A percentile compares a stretch with the other conserved stretches of the same genome.
Evolutionary conservation across 2,888 invertebrate genomes (phyloP).

Genomic region (Patella depressa): DNA sequence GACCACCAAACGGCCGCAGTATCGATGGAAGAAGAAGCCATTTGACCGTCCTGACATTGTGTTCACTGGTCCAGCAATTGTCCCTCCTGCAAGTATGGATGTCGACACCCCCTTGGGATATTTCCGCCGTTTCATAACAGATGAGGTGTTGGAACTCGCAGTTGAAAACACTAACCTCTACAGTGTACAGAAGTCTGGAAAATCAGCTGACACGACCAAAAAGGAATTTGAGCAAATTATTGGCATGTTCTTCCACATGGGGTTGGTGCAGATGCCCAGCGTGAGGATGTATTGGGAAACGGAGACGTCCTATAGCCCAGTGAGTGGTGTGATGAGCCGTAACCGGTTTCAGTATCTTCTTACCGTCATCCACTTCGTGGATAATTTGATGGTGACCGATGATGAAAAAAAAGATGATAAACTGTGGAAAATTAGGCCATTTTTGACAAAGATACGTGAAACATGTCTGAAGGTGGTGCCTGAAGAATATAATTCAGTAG

Average conservation of each 20-base stretch:
- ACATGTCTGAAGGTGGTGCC: slow-evolving; percentile 45
- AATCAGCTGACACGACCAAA: slow-evolving; percentile 14
- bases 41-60: neutral
- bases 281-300: slow-evolving; percentile 28
- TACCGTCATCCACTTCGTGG: neutral
- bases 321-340: slow-evolving; percentile 27
- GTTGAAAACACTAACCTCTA: slow-evolving; percentile 16
- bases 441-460: slow-evolving; percentile 25
- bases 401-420: slow-evolving; percentile 18
- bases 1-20: neutral
- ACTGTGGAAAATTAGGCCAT: slow-evolving; percentile 38
- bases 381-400: neutral
- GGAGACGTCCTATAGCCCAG: slow-evolving; percentile 23
- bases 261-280: slow-evolving; percentile 27
- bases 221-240: slow-evolving; percentile 28
- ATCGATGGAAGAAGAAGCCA: neutral
- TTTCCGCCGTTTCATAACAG: neutral
- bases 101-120: neutral
- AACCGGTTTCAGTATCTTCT: neutral
- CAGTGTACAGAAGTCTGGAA: slow-evolving; percentile 22
- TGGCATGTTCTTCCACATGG: slow-evolving; percentile 29
- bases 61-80: neutral
- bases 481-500: slow-evolving; percentile 53
- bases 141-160: neutral
- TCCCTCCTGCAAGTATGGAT: neutral